These are phyloP conservation scores for Calycopis cecrops DNA, from an alignment of 1,140 invertebrate genomes.

Conservation along the genomic window DNA sequence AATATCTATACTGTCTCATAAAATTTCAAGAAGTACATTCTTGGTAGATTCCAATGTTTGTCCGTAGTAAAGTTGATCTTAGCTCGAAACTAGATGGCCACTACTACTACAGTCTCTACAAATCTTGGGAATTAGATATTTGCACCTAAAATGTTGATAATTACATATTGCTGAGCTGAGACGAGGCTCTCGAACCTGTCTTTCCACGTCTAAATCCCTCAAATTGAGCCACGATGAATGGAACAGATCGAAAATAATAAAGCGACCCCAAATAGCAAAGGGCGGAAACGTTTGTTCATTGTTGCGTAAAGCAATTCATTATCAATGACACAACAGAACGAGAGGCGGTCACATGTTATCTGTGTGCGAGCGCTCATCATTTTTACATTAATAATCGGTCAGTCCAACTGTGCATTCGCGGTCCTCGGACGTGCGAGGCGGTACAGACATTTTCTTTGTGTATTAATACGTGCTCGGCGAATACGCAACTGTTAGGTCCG, in stretches of 20 bases:
- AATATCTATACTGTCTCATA: no score
- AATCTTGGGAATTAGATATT: no score
- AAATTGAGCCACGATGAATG: no score
- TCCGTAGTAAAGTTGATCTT: no score
- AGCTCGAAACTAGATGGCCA: no score
- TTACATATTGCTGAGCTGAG: not conserved
- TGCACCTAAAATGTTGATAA: not conserved
- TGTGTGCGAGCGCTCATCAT: conserved; percentile 46
- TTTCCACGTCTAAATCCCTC: conserved; percentile 4
- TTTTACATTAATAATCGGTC: conserved; percentile 64
- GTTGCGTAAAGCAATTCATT: conserved; percentile 56
- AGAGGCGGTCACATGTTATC: conserved; percentile 59
- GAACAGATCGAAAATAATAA: conserved; percentile 15
- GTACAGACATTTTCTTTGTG: conserved; percentile 11
- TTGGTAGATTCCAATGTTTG: no score
- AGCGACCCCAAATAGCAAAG: conserved; percentile 13
- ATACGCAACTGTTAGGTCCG: conserved; percentile 1
- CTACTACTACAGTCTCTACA: no score
- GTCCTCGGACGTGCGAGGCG: conserved; percentile 35
- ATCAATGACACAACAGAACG: conserved; percentile 57
- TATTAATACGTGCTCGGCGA: conserved; percentile 5
- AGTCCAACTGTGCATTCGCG: conserved; percentile 43
- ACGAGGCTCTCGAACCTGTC: no score
- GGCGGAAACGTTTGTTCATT: conserved; percentile 28
- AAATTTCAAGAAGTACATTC: no score